Percentiles rank a stretch among this genome's conserved stretches.
Conservation (phyloP, 2,888 invertebrate genomes). For the Apodemia zela region DNA sequence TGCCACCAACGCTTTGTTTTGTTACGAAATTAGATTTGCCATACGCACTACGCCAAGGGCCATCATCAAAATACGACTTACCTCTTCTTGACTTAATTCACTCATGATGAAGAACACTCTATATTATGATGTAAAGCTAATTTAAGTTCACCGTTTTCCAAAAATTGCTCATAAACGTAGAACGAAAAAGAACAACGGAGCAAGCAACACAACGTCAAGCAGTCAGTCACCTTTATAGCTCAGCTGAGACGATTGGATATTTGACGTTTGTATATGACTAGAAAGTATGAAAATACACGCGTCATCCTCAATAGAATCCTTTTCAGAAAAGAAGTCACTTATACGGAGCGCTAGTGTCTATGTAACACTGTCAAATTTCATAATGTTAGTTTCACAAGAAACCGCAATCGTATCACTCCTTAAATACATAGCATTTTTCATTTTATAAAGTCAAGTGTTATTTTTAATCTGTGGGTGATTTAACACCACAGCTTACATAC, state of each 20-base stretch:
- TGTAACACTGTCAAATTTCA: not conserved
- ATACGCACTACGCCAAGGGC: conserved; percentile 67
- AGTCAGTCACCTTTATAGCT: conserved; percentile 72
- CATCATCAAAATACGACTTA: conserved; percentile 77
- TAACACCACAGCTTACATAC: no score
- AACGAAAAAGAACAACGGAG: conserved; percentile 54
- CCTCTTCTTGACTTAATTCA: conserved; percentile 94
- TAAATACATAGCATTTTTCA: not conserved
- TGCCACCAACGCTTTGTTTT: conserved; percentile 75
- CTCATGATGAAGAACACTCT: conserved; percentile 81
- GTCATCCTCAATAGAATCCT: conserved; percentile 57
- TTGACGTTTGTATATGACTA: conserved; percentile 73
- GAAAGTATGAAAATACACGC: conserved; percentile 78
- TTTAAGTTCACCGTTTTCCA: conserved; percentile 42
- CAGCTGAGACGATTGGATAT: conserved; percentile 60
- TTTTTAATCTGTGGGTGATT: not conserved
- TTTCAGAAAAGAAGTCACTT: not conserved
- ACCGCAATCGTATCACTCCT: not conserved
- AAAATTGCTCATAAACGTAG: conserved; percentile 52
- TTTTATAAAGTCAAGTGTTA: not conserved
- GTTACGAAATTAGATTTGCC: conserved; percentile 78
- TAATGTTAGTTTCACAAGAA: not conserved
- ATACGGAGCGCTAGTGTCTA: not conserved
- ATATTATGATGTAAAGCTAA: conserved; percentile 34
- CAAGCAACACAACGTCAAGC: conserved; percentile 72